These are phyloP conservation scores for Platalea minor DNA, from an alignment of 2,797 vertebrate genomes.

Conservation along the genomic window DNA sequence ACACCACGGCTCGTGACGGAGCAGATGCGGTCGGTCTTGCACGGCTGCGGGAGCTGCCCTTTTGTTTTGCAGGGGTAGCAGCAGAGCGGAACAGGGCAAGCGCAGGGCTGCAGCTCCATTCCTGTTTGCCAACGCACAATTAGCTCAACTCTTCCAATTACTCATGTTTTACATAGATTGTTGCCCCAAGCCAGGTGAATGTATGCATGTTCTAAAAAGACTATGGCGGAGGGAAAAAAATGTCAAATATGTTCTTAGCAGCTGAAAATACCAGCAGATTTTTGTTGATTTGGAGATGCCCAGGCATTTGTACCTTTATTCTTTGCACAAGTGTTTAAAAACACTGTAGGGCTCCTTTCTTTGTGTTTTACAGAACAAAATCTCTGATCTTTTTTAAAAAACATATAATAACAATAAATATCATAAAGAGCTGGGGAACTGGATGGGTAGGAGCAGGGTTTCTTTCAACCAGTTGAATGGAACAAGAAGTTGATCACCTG, in stretches of 20 bases:
- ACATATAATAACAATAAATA: not conserved
- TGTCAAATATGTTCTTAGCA: not conserved
- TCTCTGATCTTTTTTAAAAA: not conserved
- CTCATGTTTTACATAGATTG: not conserved
- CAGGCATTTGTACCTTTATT: not conserved
- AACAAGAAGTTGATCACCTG: not conserved
- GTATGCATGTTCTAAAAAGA: not conserved
- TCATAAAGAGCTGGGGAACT: not conserved
- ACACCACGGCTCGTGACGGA: accelerated
- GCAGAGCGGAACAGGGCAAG: not conserved
- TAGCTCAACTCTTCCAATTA: not conserved
- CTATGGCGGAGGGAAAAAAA: not conserved
- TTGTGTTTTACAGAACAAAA: not conserved
- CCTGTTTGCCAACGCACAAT: not conserved
- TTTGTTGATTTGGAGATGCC: not conserved
- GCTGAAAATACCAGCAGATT: not conserved
- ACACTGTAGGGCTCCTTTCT: not conserved
- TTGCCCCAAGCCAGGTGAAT: not conserved
- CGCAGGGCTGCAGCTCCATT: not conserved
- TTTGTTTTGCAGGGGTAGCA: not conserved
- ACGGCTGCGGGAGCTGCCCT: not conserved
- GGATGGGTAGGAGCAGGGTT: not conserved
- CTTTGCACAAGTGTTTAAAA: not conserved
- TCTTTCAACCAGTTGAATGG: not conserved
- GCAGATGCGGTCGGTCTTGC: not conserved